Percentiles rank a stretch among this genome's conserved stretches.
These are phyloP conservation scores for Lagopus muta DNA, from an alignment of 2,113 vertebrate species.

Conservation along the genomic window DNA sequence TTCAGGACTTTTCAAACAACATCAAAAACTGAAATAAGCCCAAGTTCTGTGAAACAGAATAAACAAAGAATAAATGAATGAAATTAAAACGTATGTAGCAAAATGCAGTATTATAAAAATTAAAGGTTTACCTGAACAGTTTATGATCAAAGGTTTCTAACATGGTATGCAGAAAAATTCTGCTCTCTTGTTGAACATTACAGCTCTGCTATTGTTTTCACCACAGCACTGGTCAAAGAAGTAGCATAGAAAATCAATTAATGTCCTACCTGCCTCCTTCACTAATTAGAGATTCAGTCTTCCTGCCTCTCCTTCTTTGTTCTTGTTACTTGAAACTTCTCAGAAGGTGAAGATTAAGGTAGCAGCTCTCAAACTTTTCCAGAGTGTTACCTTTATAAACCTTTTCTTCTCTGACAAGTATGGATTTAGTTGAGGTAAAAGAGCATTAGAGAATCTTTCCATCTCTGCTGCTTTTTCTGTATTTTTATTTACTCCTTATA, in stretches of 20 bases:
- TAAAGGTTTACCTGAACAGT: background rate
- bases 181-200: background rate
- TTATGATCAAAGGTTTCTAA: slow-evolving; percentile 32
- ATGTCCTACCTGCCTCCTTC: slow-evolving; percentile 68
- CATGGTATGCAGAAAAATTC: background rate
- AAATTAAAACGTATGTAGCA: background rate
- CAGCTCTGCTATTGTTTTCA: slow-evolving; percentile 46
- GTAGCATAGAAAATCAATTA: slow-evolving; percentile 69
- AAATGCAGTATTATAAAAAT: background rate
- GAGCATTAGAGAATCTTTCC: slow-evolving; percentile 39
- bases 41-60: background rate
- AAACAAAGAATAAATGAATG: background rate
- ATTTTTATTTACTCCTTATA: slow-evolving; percentile 2
- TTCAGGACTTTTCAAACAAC: background rate
- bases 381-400: slow-evolving; percentile 57
- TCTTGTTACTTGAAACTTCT: slow-evolving; percentile 76
- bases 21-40: background rate
- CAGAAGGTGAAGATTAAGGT: slow-evolving; percentile 71
- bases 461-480: slow-evolving; percentile 32
- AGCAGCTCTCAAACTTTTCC: slow-evolving; percentile 52
- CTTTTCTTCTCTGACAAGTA: slow-evolving; percentile 52
- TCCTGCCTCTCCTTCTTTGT: background rate
- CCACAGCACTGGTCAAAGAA: slow-evolving; percentile 51
- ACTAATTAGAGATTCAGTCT: slow-evolving; percentile 70
- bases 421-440: slow-evolving; percentile 53